phyloP scores from a whole-genome alignment of 2,797 vertebrate genomes.

The Schizopygopsis malacanthus region DNA sequence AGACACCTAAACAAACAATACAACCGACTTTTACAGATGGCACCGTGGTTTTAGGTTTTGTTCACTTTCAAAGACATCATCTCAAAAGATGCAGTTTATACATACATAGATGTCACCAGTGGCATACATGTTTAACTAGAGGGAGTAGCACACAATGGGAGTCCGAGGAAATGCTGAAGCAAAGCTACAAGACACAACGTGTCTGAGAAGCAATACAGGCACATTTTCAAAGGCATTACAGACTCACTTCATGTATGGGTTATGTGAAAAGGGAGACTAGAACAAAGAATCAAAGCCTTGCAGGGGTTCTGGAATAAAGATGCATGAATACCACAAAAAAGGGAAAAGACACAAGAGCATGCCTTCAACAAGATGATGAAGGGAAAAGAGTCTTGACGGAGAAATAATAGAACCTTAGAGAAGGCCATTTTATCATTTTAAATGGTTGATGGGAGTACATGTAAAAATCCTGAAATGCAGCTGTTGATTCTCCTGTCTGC shows the following conservation, averaged over 20 bases:
- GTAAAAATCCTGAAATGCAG: conserved; percentile 22
- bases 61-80: conserved; percentile 24
- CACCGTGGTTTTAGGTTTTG: conserved; percentile 46
- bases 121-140: conserved; percentile 41
- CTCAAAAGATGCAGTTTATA: conserved; percentile 30
- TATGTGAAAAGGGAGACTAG: conserved; percentile 49
- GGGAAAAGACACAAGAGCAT: conserved; percentile 41
- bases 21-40: conserved; percentile 58
- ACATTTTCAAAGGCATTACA: conserved; percentile 54
- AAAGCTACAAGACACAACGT: conserved; percentile 52
- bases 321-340: conserved; percentile 42
- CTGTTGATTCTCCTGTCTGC: conserved; percentile 31
- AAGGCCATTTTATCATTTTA: conserved; percentile 49
- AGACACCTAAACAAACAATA: conserved; percentile 33
- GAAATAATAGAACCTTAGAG: conserved; percentile 35
- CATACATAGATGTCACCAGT: conserved; percentile 29
- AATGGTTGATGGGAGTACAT: conserved; percentile 33
- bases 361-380: conserved; percentile 22
- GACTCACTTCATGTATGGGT: conserved; percentile 43
- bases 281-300: conserved; percentile 61
- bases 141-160: conserved; percentile 39
- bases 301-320: conserved; percentile 39
- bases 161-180: conserved; percentile 35
- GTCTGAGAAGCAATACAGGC: conserved; percentile 50
- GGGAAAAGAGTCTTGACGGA: background rate